phyloP scores from a whole-genome alignment of 1,140 invertebrate genomes.

The Aphelinus certus region DNA sequence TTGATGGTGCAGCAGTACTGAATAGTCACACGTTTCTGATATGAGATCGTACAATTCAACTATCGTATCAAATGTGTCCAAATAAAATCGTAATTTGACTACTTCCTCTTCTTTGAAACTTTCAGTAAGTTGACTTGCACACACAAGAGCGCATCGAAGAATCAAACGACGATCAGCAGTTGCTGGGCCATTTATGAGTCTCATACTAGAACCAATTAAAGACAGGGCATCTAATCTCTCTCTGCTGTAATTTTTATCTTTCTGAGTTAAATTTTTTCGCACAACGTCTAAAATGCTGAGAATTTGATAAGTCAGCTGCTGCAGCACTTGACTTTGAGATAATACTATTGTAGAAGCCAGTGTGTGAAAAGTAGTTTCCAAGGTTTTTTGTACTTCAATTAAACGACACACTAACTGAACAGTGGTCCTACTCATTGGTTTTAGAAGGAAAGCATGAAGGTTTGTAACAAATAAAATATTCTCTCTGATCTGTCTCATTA shows the following conservation, averaged over 20 bases:
- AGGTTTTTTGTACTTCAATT: constrained; percentile 83
- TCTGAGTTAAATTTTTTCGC: constrained; percentile 63
- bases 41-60: constrained; percentile 55
- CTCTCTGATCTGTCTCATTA: constrained; percentile 72
- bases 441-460: constrained; percentile 78
- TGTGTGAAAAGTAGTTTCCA: constrained; percentile 72
- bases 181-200: constrained; percentile 70
- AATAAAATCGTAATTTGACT: constrained; percentile 51
- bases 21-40: constrained; percentile 56
- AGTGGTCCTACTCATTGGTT: constrained; percentile 81
- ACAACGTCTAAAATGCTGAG: constrained; percentile 67
- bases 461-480: constrained; percentile 78
- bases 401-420: constrained; percentile 81
- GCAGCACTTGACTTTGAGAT: constrained; percentile 68
- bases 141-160: constrained; percentile 68
- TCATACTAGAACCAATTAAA: constrained; percentile 71
- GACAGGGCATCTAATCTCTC: constrained; percentile 74
- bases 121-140: constrained; percentile 63
- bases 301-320: constrained; percentile 70
- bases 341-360: constrained; percentile 56
- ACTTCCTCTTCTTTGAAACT: constrained; percentile 59
- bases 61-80: constrained; percentile 59
- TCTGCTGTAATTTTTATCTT: constrained; percentile 63
- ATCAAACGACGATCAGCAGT: constrained; percentile 70
- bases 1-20: constrained; percentile 58